Base-by-base conservation (phyloP, 2,888 invertebrate genomes). In the Morpho deidamia region DNA sequence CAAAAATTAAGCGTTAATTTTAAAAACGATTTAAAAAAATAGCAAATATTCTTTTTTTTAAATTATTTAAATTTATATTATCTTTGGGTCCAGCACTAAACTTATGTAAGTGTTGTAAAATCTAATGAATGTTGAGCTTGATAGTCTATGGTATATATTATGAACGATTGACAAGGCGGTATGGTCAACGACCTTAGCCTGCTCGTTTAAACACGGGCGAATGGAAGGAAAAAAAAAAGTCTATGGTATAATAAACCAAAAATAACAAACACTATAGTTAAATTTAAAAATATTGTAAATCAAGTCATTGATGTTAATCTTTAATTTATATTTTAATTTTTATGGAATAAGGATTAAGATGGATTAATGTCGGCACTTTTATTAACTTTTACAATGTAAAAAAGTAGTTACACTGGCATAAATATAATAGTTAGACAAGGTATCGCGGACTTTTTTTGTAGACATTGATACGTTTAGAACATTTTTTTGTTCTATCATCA, bases 51-150 rank as follows among this genome's bases (percentile, higher is more conserved):
- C 40, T 38, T 40, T 40, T 34, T 47, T 47, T 7, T 11, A 40
- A 32, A 40, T 39, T 40, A 40, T 32, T 51, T 52, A 49, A 40
- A 40, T 49, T 48, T 50, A 9, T 41, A 32, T 39, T 46, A 53
- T 23, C 23, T 23, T 23, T 23, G 23, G 45, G 50, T 58, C 59
- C 56, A 64, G 65, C 65, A 64, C 65, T 67, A 65, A 63, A 40
- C 57, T 49, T 56, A 56, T 59, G 49, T 62, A 56, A 51, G 50
- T 48, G 55, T 65, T 60, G 57, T 60, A 59, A 56, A 58, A 53
- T 58, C 41, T 63, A 61, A 61, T 66, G 58, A 62, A 61, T 62
- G 67, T 67, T 67, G 66, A 67, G 66, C 66, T 67, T 67, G 56
- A 65, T 66, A 64, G 61, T 56, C 53, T 61, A 58, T 55, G 45